Evolutionary conservation across 2,113 vertebrate species (phyloP), one percentile per base, ranked within the genome.

Genomic region (Barbus barbus): DNA sequence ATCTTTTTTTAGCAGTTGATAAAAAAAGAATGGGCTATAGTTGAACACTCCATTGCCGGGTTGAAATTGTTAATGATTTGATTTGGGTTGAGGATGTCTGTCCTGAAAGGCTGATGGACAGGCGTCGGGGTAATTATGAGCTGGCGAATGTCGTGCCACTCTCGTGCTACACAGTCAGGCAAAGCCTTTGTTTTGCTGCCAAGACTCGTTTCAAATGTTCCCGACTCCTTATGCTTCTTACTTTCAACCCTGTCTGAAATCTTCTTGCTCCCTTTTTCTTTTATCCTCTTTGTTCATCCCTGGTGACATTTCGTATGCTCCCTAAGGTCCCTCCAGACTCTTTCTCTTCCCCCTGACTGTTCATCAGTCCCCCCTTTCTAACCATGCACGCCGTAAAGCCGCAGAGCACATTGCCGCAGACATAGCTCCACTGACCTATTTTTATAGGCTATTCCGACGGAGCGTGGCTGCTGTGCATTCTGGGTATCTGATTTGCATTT

Each of bases 1-100:
- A 91, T 92, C 91, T 91, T 92, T 92, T 92, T 90, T 90, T 92
- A 91, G 90, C 80, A 84, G 89, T 86, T 74, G 89, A 93, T 90
- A 86, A 92, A 87, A n/a, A 89, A 89, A 85, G 90, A 93, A 89
- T 89, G 87, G 87, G 90, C 90, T 87, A 81, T 82, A 88, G 81
- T 67, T 81, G 83, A 89, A 82, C 73, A 18, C 76, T 72, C 51
- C 76, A 83, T 73, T 61, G 80, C 73, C 73, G 48, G 81, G 76
- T 61, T 77, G 81, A 85, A 80, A 83, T 46, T 41, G 73, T 84
- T 73, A 58, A 63, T 56, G 69, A 87, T 88, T 85, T 53, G 77
- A 81, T 82, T 86, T 44, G 36, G 86, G 48, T 46, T 41, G 79
- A 63, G 83, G 81, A 83, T 78, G 63, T 38, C 44, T 74, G 53